Evolutionary conservation across 2,113 vertebrate species (phyloP).

Genomic region (Oenanthe oenanthe): DNA sequence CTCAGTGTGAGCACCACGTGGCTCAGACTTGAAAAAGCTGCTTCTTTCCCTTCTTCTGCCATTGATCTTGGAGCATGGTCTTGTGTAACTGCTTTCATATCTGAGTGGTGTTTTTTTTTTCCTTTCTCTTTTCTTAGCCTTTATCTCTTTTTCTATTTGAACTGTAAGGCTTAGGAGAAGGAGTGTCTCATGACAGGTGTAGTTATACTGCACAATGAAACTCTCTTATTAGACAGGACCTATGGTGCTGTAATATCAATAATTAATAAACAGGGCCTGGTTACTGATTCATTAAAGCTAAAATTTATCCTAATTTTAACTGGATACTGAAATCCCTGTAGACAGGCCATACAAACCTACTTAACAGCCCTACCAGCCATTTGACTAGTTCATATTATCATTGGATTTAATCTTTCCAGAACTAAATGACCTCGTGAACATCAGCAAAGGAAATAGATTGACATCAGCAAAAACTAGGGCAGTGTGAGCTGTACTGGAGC

Average conservation of each 20-base stretch:
- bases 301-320: not conserved
- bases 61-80: not conserved
- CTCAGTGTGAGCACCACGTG: accelerated
- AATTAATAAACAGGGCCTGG: not conserved
- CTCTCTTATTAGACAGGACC: not conserved
- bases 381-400: not conserved
- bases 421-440: not conserved
- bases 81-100: not conserved
- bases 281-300: not conserved
- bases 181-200: not conserved
- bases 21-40: not conserved
- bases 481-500: not conserved
- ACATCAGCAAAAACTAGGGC: slow-evolving; percentile 27
- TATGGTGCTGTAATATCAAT: not conserved
- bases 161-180: not conserved
- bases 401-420: slow-evolving; percentile 15
- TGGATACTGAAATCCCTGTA: not conserved
- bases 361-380: not conserved
- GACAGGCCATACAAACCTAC: not conserved
- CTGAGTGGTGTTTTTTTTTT: not conserved
- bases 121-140: not conserved
- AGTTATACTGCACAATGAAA: not conserved
- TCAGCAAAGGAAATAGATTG: slow-evolving; percentile 4
- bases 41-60: not conserved
- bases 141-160: not conserved